phyloP scores from a whole-genome alignment of 35 echinoderm and acorn worm species.

The Apostichopus parvimensis region DNA sequence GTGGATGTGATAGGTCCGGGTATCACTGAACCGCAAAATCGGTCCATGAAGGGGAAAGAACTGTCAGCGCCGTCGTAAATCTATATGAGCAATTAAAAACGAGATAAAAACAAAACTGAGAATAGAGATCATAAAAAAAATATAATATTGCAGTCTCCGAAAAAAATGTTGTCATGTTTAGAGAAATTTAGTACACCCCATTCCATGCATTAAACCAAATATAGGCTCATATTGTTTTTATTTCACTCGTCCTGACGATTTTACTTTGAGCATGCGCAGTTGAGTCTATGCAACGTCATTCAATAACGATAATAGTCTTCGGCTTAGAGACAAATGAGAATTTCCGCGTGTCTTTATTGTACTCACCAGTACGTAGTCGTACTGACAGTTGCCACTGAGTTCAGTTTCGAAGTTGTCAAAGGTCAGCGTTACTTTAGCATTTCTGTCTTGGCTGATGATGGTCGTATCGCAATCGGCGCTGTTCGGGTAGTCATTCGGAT shows the following conservation, averaged over 20 bases:
- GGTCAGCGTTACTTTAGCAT: not conserved
- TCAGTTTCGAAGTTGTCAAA: not conserved
- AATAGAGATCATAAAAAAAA: not conserved
- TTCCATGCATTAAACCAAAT: too few relatives aligned
- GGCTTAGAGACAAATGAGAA: not conserved
- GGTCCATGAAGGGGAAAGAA: constrained; percentile 4
- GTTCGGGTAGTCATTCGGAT: not conserved
- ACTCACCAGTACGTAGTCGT: constrained; percentile 38
- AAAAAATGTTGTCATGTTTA: too few relatives aligned
- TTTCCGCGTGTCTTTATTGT: not conserved
- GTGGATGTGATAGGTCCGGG: not conserved
- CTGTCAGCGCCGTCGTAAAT: constrained; percentile 16
- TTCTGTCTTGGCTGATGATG: not conserved
- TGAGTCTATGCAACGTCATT: too few relatives aligned
- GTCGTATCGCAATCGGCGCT: constrained; percentile 7
- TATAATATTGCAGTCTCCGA: not conserved
- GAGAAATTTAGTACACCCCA: too few relatives aligned
- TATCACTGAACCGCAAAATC: constrained; percentile 12
- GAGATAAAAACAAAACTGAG: not conserved
- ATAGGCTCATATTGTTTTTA: too few relatives aligned
- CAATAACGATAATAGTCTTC: too few relatives aligned
- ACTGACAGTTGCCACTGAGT: constrained; percentile 19
- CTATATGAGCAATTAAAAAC: not conserved
- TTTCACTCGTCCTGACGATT: too few relatives aligned
- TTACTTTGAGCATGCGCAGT: too few relatives aligned